Conservation (phyloP, 2,888 invertebrate species). For the Artemia sp. region DNA sequence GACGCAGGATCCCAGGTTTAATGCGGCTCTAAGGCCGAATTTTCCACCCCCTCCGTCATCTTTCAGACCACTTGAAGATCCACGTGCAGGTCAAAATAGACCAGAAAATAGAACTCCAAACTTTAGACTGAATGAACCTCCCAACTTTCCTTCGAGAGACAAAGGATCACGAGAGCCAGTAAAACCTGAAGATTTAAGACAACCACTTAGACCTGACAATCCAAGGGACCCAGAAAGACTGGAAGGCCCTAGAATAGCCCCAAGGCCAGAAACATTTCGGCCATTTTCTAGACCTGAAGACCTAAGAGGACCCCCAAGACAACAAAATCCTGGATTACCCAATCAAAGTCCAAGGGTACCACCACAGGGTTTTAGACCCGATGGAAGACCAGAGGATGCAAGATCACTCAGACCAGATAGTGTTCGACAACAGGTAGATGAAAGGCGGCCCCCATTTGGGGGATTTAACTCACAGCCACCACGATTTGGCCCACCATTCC, state of each 20-base stretch:
- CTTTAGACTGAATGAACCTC: background rate
- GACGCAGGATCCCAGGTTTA: background rate
- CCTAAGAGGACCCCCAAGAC: background rate
- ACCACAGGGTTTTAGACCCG: background rate
- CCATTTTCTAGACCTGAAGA: background rate
- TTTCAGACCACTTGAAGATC: slow-evolving; percentile 12
- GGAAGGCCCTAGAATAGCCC: background rate
- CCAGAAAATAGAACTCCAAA: background rate
- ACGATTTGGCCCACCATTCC: slow-evolving; percentile 8
- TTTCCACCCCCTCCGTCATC: background rate
- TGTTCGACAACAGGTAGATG: background rate
- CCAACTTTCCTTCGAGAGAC: no score
- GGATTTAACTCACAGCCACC: background rate
- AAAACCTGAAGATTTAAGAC: no score
- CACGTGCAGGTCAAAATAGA: background rate
- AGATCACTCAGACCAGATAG: background rate
- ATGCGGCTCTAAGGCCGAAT: background rate
- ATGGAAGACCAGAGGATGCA: background rate
- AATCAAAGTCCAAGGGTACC: background rate
- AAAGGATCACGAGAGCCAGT: no score
- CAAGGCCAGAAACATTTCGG: no score
- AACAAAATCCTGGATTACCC: background rate
- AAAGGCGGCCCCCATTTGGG: background rate
- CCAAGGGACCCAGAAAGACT: no score
- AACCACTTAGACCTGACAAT: no score